Evolutionary conservation across 2,888 invertebrate species (phyloP), one percentile per base, ranked within the genome.

Genomic region (Ophion slaviceki): DNA sequence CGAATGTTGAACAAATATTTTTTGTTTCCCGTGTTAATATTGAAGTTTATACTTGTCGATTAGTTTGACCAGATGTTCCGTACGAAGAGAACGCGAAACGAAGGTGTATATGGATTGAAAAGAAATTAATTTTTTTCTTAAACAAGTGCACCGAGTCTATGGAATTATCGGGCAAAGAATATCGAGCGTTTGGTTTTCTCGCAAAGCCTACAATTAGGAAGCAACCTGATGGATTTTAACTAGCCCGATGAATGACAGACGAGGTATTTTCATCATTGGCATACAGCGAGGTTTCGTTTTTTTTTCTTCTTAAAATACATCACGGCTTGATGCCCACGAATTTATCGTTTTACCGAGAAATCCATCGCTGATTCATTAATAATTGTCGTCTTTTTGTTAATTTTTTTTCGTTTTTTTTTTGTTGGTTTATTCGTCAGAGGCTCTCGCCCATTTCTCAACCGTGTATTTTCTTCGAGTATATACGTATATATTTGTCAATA

Each of bases 341-440:
- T 74, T 85, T 61, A 82, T 76, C 66, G 79, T 71, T 77, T 80
- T 72, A 80, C 82, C 53, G 62, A 67, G 75, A 82, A 85, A 28
- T 47, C 28, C 45, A 47, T 40, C 17, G 53, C 11, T 14, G 17
- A 17, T 61, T 40, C 57, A 32, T 67, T 28, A 61, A 71, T 72
- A 82, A 74, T 76, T 76, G 24, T 61, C 67, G 59, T 11, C 59
- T 20, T 24, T 57, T 57, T 64, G 14, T 20, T 62, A 14, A 47
- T 28, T 7, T 14, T 62, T 36, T 28, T 24, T 64, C 11, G 20
- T 45, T 62, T 10, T 70, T 28, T 82, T 82, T 80, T 53, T 68
- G 32, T 45, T 14, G 24, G 36, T 36, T 47, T 47, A 72, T 24
- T n/a, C 53, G 62, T 70, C 68, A 57, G 57, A 68, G 76, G 32